Base-by-base conservation (phyloP, 2,797 vertebrate genomes). In the Channa striata region DNA sequence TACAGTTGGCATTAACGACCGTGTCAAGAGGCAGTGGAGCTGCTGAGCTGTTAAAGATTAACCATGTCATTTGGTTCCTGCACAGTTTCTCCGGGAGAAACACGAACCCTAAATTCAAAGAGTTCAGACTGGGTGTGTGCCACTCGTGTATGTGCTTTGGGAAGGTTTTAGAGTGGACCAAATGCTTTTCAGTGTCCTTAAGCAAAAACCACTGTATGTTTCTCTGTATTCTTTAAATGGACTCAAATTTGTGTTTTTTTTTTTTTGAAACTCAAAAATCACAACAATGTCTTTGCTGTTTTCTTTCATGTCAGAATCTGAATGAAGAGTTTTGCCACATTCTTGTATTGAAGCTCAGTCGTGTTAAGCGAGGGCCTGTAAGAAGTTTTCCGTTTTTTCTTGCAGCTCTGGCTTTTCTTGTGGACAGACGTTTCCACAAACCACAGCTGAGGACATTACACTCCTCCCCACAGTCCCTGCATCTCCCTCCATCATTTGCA, bases 221-320 rank as follows among this genome's bases (percentile, higher is more conserved):
- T 36, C 1, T 4, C 10, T 42, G 13, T 48, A 52, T 44, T 49
- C 16, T 54, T 58, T 16, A 25, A 7, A 23, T 7, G 1, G 30
- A 47, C 14, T 40, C 16, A 8, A 5, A 20, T 68, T 34, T 53
- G 54, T 19, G 34, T 65, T 61, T 19, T 57, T 62, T 57, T 62
- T 80, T 80, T 51, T 33, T 59, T 39, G 58, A 58, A 72, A 61
- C 49, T n/a, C n/a, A 67, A 42, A 63, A 21, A 50, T 63, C 49
- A 39, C 47, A 59, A 3, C 12, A 52, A 63, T 70, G 60, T 59
- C 67, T 23, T 20, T 36, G 20, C 0, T 19, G 34, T 30, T 63
- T 21, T 49, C 30, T 58, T 61, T 65, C 6, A 36, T 61, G 44
- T 51, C 63, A 12, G 4, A 39, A 50, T 54, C 14, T 44, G 51